phyloP scores from a whole-genome alignment of 2,797 vertebrate genomes.

The Pangasius macronema region DNA sequence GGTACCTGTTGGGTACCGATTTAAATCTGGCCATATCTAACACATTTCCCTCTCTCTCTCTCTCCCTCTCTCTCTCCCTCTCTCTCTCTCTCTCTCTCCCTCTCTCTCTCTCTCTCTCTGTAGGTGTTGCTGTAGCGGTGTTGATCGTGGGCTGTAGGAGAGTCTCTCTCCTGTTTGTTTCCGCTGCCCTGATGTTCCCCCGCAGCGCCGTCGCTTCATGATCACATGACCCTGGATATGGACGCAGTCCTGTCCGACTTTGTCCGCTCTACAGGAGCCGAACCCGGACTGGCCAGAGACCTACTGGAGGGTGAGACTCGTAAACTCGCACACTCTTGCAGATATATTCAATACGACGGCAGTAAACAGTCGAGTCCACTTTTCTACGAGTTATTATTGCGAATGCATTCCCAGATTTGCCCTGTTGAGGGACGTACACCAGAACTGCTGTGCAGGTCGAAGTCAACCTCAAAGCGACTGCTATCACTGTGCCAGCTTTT shows the following conservation, averaged over 20 bases:
- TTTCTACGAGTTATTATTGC: no score
- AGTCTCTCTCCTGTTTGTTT: constrained; percentile 55
- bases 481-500: no score
- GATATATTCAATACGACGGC: no score
- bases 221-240: constrained; percentile 94
- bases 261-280: constrained; percentile 96
- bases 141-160: constrained; percentile 43
- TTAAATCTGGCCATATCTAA: no score
- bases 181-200: constrained; percentile 65
- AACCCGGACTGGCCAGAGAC: constrained; percentile 94
- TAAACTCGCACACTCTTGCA: background rate
- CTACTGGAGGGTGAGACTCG: constrained; percentile 86
- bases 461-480: no score
- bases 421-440: no score
- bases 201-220: constrained; percentile 76
- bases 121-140: constrained; percentile 66
- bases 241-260: constrained; percentile 97
- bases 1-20: background rate
- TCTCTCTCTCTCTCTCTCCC: constrained; percentile 20
- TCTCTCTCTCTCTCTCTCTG: constrained; percentile 41
- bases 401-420: no score
- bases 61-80: background rate
- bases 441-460: no score
- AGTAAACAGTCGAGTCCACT: no score
- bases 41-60: background rate